Percentiles rank a stretch among this genome's conserved stretches.
phyloP scores from a whole-genome alignment of 2,113 vertebrate genomes.

The Dasyornis broadbenti region DNA sequence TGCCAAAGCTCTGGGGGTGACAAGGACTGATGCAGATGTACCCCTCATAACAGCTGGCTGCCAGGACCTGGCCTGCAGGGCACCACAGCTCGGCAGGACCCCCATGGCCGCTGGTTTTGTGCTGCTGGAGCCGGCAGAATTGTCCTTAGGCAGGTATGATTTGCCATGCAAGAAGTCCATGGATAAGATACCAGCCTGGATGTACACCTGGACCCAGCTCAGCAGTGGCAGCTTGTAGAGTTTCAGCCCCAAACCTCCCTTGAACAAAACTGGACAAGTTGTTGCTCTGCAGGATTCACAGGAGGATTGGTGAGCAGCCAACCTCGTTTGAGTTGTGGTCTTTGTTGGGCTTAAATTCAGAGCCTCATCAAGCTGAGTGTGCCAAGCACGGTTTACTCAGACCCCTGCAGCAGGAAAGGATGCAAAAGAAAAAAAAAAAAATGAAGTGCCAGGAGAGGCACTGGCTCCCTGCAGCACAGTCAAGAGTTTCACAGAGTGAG shows the following conservation, averaged over 20 bases:
- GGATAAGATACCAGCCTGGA: too few species aligned
- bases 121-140: neutral
- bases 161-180: neutral
- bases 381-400: fast-evolving
- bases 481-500: neutral
- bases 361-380: neutral
- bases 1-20: neutral
- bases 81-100: neutral
- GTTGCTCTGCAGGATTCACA: neutral
- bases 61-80: neutral
- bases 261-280: neutral
- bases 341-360: neutral
- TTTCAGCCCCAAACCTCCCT: neutral
- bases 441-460: fast-evolving
- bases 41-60: neutral
- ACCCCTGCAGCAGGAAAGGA: neutral
- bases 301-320: neutral
- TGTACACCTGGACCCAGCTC: neutral
- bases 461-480: neutral
- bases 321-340: fast-evolving
- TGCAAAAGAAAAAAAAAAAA: neutral
- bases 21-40: neutral
- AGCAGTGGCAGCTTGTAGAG: neutral
- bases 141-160: fast-evolving
- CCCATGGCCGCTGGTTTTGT: fast-evolving